These are phyloP conservation scores for Cladorhizidae sp. DNA, from an alignment of 37 sponge, comb jelly and placozoan genomes.

Conservation along the genomic window DNA sequence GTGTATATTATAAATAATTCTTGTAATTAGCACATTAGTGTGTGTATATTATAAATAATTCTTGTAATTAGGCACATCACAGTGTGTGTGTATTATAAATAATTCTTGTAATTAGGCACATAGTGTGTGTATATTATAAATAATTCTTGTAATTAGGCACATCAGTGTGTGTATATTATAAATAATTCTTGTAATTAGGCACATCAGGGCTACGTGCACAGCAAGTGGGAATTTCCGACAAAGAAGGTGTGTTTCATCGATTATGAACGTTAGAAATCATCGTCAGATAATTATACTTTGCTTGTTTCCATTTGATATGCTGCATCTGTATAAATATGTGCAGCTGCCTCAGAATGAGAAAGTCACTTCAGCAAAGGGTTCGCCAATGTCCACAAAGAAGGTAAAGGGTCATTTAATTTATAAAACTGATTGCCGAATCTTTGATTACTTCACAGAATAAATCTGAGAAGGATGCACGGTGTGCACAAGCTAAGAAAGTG, in stretches of 20 bases:
- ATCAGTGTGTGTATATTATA: not conserved
- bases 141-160: not conserved
- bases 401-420: constrained; percentile 1
- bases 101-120: too few relatives aligned
- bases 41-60: too few relatives aligned
- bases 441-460: not conserved
- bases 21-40: not conserved
- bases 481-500: constrained; percentile 25
- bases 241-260: constrained; percentile 43
- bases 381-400: constrained; percentile 69
- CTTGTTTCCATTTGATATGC: too few relatives aligned
- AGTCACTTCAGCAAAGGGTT: constrained; percentile 36
- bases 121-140: not conserved
- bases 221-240: constrained; percentile 59
- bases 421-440: not conserved
- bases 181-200: constrained; percentile 15
- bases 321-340: not conserved
- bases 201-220: constrained; percentile 49
- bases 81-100: constrained; percentile 6
- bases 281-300: too few relatives aligned
- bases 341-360: constrained; percentile 67
- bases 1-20: not conserved
- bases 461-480: constrained; percentile 20
- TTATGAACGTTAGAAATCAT: too few relatives aligned
- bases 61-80: constrained; percentile 29